phyloP scores from a whole-genome alignment of 2,797 vertebrate species.

The Girardinus metallicus region DNA sequence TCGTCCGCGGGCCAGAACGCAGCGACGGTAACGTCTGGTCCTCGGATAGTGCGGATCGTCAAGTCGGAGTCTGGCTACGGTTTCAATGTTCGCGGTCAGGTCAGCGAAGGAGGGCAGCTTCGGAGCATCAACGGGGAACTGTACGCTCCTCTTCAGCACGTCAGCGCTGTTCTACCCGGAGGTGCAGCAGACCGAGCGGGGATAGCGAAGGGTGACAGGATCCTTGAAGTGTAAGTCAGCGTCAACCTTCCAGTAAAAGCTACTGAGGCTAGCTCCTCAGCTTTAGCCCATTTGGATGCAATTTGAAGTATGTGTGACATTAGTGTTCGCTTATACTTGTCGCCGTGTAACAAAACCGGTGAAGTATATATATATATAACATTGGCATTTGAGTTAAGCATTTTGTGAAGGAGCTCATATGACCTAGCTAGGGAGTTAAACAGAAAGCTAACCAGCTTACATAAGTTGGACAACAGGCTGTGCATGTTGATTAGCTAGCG shows the following conservation, averaged over 20 bases:
- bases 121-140: conserved; percentile 98
- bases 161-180: conserved; percentile 94
- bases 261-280: conserved; percentile 38
- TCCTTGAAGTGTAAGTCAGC: conserved; percentile 94
- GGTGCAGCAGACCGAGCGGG: conserved; percentile 96
- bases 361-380: not conserved
- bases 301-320: conserved; percentile 22
- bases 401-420: not conserved
- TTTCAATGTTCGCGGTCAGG: conserved; percentile 96
- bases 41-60: conserved; percentile 90
- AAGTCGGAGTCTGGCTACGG: conserved; percentile 97
- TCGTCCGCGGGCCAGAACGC: conserved; percentile 72
- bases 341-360: not conserved
- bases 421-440: conserved; percentile 19
- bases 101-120: conserved; percentile 96
- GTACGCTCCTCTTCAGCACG: conserved; percentile 97
- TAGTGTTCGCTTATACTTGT: conserved; percentile 4
- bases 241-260: conserved; percentile 18
- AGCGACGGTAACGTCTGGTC: conserved; percentile 80
- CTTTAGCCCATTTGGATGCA: conserved; percentile 25
- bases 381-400: not conserved
- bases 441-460: conserved; percentile 64
- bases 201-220: conserved; percentile 93
- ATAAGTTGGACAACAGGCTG: conserved; percentile 72
- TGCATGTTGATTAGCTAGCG: conserved; percentile 79